Percentiles rank a stretch among this genome's conserved stretches.
Conservation (phyloP, 2,113 vertebrate species). For the Psittacula cyanocephala region DNA sequence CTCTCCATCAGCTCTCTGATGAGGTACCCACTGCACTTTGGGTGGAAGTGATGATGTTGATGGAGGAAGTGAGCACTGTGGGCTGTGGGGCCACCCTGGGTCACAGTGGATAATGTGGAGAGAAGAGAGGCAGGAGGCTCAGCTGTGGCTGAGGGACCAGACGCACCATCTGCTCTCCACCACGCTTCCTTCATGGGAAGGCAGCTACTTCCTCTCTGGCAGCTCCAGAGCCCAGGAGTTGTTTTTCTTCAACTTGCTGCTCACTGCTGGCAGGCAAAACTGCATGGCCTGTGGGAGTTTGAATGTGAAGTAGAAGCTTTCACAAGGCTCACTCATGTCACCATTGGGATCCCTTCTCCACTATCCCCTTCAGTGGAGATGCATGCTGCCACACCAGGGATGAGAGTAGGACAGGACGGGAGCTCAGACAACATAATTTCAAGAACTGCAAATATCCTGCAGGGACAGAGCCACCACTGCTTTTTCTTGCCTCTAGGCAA, state of each 20-base stretch:
- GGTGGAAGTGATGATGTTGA: neutral
- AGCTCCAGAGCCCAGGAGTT: fast-evolving
- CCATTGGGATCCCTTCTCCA: neutral
- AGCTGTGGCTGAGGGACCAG: neutral
- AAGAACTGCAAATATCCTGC: neutral
- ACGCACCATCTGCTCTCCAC: neutral
- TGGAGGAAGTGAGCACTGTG: neutral
- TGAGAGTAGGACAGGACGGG: fast-evolving
- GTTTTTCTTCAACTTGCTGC: neutral
- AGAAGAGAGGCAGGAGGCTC: neutral
- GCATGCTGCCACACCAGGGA: fast-evolving
- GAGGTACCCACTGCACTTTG: neutral
- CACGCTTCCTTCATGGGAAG: fast-evolving
- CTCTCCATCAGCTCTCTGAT: neutral
- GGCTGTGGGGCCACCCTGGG: neutral
- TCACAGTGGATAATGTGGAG: neutral
- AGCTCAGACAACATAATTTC: neutral
- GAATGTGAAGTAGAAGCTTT: neutral
- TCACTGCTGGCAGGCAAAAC: neutral
- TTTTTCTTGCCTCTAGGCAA: neutral
- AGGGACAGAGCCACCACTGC: neutral
- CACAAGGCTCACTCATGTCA: fast-evolving
- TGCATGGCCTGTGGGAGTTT: fast-evolving
- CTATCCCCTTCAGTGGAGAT: fast-evolving
- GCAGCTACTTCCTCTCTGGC: neutral